phyloP scores from a whole-genome alignment of 2,888 invertebrate genomes.

The Conistra vaccinii region DNA sequence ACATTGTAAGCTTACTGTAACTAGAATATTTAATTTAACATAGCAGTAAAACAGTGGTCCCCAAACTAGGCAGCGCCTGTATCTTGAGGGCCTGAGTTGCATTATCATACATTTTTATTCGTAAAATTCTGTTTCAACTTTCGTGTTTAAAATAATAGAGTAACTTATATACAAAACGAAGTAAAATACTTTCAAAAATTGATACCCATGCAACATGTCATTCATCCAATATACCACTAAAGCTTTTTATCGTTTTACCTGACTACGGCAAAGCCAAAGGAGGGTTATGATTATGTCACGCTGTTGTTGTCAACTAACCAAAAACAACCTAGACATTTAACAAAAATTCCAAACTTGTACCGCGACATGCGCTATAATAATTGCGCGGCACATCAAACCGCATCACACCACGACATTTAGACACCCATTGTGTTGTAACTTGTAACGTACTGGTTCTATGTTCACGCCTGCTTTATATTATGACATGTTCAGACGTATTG shows the following conservation, averaged over 20 bases:
- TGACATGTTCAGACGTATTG: conserved; percentile 30
- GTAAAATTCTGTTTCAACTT: no score
- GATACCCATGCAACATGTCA: neutral
- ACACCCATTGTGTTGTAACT: conserved; percentile 72
- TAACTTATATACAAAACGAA: neutral
- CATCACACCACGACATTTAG: conserved; percentile 70
- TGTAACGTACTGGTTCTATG: conserved; percentile 61
- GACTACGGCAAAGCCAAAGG: neutral
- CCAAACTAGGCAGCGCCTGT: no score
- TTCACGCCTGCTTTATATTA: conserved; percentile 41
- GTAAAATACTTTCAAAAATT: neutral
- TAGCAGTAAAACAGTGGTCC: no score
- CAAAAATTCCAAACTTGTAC: conserved; percentile 22
- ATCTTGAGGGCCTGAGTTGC: no score
- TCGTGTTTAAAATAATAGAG: no score
- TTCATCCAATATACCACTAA: neutral
- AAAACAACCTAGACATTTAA: neutral
- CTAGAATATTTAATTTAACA: no score
- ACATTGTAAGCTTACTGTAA: no score
- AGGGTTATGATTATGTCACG: neutral
- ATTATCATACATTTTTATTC: no score
- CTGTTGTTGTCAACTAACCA: neutral
- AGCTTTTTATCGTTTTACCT: neutral
- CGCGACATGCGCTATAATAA: conserved; percentile 60
- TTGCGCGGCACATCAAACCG: conserved; percentile 69